Evolutionary conservation across 2,888 invertebrate genomes (phyloP).

Genomic region (Lasioglossum pauxillum): DNA sequence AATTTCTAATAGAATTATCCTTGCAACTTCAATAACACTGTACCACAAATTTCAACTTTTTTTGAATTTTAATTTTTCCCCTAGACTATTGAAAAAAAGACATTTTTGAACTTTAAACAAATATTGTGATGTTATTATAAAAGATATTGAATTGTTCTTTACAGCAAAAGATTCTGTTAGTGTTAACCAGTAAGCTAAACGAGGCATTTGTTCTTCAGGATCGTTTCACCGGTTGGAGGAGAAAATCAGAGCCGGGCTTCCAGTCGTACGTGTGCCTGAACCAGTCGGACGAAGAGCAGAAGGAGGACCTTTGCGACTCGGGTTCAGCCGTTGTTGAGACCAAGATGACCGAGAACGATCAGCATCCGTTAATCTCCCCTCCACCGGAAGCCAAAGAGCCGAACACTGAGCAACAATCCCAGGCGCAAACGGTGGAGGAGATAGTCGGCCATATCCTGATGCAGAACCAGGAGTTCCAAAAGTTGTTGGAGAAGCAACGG

Average conservation of each 20-base stretch:
- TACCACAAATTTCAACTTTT: too few relatives aligned
- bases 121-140: too few relatives aligned
- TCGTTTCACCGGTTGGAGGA: conserved; percentile 88
- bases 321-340: conserved; percentile 51
- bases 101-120: too few relatives aligned
- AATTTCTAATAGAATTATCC: too few relatives aligned
- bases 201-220: conserved; percentile 71
- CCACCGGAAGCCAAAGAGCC: conserved; percentile 72
- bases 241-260: conserved; percentile 90
- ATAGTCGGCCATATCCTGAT: conserved; percentile 93
- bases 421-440: conserved; percentile 88
- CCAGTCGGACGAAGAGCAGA: conserved; percentile 80
- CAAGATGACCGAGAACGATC: conserved; percentile 85
- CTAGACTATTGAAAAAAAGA: too few relatives aligned
- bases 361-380: conserved; percentile 62
- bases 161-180: too few relatives aligned
- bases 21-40: too few relatives aligned
- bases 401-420: conserved; percentile 66
- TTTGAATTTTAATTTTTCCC: too few relatives aligned
- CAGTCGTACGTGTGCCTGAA: conserved; percentile 81
- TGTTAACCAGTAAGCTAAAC: neutral
- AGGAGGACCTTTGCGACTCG: conserved; percentile 63
- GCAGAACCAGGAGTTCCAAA: conserved; percentile 93
- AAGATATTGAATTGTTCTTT: too few relatives aligned
- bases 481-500: conserved; percentile 91